Base-by-base conservation (phyloP, 2,888 invertebrate genomes). In the Netelia virgata region DNA sequence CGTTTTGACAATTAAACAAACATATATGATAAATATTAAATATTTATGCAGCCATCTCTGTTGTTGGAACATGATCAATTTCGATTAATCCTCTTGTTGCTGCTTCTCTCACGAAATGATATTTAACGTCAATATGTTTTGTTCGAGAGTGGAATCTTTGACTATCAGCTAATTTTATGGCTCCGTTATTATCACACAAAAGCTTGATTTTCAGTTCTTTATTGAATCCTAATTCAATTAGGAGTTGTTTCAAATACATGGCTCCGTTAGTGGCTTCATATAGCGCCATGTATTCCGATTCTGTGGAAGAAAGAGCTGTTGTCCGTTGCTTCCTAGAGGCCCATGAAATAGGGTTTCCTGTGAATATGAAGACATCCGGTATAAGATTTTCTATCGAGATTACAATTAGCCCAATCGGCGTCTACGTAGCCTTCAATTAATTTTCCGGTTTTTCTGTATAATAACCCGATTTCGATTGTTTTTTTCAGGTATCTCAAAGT, bases 281-380 rank as follows among this genome's bases (percentile, higher is more conserved):
- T 5, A 87, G 18, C 5, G 77, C 83, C 85, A 88, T 88, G 23
- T 87, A 88, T 14, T 87, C 86, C 3, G 87, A 83, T 36, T 87
- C 88, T 0, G 86, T 87, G 8, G 87, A 82, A 3, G 87, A 87
- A 1, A 87, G 61, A 3, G 87, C 87, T 14, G 88, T 87, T 0
- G 86, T 86, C 0, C 72, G 18, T 36, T 88, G 88, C 50, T 88
- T 88, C 14, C 75, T 81, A 0, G 23, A 23, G 1, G 23, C 23
- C 23, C 23, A 23, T 23, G 23, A 23, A 23, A 23, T 23, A 23
- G 23, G 23, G 2, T 23, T 23, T 23, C 23, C 23, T 23, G 23
- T 2, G 23, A 23, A 23, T 2, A 23, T 23, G 23, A 23, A 23
- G 23, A 23, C 23, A 23, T 23, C 23, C 23, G 1, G 23, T 23